These are phyloP conservation scores for Urocynchramus pylzowi DNA, from an alignment of 2,113 vertebrate species.

Conservation along the genomic window DNA sequence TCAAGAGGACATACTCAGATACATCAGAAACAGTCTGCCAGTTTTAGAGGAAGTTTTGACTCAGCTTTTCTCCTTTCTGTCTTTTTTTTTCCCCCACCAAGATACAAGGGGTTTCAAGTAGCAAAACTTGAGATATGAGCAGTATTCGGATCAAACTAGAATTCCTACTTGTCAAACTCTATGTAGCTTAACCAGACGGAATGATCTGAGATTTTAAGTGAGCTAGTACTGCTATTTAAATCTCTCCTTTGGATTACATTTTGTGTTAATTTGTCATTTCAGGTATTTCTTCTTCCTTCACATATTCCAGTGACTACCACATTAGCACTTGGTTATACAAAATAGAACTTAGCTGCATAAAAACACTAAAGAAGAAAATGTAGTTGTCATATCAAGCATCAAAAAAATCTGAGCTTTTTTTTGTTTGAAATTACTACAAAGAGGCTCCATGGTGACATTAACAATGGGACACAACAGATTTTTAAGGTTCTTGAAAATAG, in stretches of 20 bases:
- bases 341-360: not conserved
- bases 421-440: not conserved
- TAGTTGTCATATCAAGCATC: not conserved
- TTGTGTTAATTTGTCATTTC: not conserved
- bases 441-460: not conserved
- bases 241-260: not conserved
- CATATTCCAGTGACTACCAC: not conserved
- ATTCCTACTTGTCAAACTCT: not conserved
- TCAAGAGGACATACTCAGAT: not conserved
- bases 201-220: not conserved
- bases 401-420: not conserved
- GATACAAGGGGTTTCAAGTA: not conserved
- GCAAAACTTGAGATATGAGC: not conserved
- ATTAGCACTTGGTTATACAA: not conserved
- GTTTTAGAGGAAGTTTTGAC: not conserved
- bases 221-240: not conserved
- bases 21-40: not conserved
- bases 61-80: not conserved
- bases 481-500: not conserved
- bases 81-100: fast-evolving
- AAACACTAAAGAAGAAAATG: not conserved
- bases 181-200: not conserved
- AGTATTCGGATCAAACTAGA: not conserved
- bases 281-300: not conserved
- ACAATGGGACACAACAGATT: not conserved